These are phyloP conservation scores for Umimayanthus chanpuru DNA, from an alignment of 92 coral and sea anemone species.

Conservation along the genomic window DNA sequence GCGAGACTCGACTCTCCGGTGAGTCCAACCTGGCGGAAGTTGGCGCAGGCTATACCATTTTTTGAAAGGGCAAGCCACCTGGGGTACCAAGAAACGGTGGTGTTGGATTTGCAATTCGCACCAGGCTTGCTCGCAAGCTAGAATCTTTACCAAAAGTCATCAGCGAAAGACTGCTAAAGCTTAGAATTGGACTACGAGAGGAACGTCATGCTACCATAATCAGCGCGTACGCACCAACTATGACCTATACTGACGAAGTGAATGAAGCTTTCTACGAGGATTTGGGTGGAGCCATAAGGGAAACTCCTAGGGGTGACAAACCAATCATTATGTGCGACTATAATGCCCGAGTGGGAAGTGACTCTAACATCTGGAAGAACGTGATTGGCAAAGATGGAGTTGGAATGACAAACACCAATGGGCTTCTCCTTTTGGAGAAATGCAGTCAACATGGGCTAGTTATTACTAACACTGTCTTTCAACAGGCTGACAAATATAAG, in stretches of 20 bases:
- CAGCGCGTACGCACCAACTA: constrained; percentile 27
- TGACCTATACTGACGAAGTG: constrained; percentile 4
- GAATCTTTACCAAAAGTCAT: constrained; percentile 21
- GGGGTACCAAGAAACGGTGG: neutral
- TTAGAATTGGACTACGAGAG: neutral
- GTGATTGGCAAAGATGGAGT: neutral
- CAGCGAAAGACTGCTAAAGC: constrained; percentile 11
- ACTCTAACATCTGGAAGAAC: neutral
- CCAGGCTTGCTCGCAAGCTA: neutral
- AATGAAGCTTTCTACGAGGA: constrained; percentile 7
- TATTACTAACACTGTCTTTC: constrained; percentile 8
- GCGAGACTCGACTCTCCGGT: neutral
- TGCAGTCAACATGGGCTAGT: neutral
- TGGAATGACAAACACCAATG: neutral
- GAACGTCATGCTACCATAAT: constrained; percentile 19
- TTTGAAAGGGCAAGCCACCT: neutral
- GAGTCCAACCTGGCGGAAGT: neutral
- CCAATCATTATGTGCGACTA: neutral
- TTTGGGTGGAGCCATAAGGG: constrained; percentile 1
- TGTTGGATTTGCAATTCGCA: constrained; percentile 2
- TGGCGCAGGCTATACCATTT: neutral
- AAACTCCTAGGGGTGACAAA: neutral
- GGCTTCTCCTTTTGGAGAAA: constrained; percentile 3
- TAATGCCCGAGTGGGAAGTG: neutral
- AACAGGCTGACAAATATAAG: neutral